Percentiles rank a stretch among this genome's conserved stretches.
These are phyloP conservation scores for Polypedilum pembai DNA, from an alignment of 1,140 invertebrate species.

Conservation along the genomic window DNA sequence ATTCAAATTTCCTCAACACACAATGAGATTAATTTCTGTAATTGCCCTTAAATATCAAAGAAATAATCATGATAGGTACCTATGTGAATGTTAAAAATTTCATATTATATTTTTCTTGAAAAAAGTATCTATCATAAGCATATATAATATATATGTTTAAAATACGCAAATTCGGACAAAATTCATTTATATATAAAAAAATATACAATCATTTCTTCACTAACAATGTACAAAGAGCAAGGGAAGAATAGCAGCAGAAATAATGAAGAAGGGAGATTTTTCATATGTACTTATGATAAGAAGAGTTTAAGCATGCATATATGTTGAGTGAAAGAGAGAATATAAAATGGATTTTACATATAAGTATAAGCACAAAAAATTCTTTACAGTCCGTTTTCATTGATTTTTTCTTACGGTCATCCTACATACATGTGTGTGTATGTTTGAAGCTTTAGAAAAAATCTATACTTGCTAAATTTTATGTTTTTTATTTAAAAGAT, in stretches of 20 bases:
- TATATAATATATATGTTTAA: too few relatives aligned
- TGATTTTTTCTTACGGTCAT: conserved; percentile 11
- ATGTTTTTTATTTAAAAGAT: too few relatives aligned
- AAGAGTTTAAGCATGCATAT: not conserved
- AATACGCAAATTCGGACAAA: not conserved
- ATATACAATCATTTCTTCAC: not conserved
- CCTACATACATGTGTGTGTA: not conserved
- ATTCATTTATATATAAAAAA: conserved; percentile 2
- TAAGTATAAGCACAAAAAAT: not conserved
- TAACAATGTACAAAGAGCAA: not conserved
- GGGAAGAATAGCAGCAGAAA: not conserved
- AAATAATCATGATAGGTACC: too few relatives aligned
- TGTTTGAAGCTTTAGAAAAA: not conserved
- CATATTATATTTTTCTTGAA: too few relatives aligned
- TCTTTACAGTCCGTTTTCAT: conserved; percentile 1
- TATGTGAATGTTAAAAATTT: too few relatives aligned
- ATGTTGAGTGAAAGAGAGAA: not conserved
- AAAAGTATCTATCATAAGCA: too few relatives aligned
- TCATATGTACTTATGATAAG: not conserved
- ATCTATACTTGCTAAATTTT: too few relatives aligned
- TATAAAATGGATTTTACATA: not conserved
- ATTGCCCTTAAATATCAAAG: too few relatives aligned
- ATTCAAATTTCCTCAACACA: too few relatives aligned
- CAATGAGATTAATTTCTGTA: too few relatives aligned
- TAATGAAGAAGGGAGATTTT: not conserved